phyloP scores from a whole-genome alignment of 2,113 vertebrate species.

The Forbesichthys papilliferus region DNA sequence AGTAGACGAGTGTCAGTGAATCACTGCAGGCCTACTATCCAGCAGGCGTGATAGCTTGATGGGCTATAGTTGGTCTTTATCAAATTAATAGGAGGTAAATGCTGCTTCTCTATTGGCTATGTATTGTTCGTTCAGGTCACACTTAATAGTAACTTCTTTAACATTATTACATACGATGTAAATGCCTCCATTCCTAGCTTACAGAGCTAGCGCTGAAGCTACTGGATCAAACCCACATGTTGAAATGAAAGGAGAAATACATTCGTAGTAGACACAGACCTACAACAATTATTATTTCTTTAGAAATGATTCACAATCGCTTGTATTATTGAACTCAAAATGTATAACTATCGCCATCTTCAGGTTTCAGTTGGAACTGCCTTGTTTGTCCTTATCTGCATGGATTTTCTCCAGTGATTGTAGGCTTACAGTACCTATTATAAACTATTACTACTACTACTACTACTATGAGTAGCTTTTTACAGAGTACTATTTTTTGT shows the following conservation, averaged over 20 bases:
- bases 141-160: too few relatives aligned
- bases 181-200: too few relatives aligned
- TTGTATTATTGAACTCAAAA: neutral
- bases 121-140: neutral
- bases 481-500: neutral
- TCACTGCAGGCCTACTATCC: too few relatives aligned
- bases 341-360: constrained; percentile 37
- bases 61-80: neutral
- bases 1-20: constrained; percentile 1
- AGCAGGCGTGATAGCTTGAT: too few relatives aligned
- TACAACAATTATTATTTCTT: too few relatives aligned
- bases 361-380: constrained; percentile 18
- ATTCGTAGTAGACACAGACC: too few relatives aligned
- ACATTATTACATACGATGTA: too few relatives aligned
- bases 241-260: too few relatives aligned
- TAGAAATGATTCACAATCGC: neutral
- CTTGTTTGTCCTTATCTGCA: neutral
- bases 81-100: neutral
- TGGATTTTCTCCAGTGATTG: neutral
- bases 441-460: neutral
- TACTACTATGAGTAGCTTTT: neutral
- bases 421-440: neutral
- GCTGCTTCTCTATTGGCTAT: neutral
- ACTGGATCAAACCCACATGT: too few relatives aligned
- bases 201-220: too few relatives aligned